Evolutionary conservation across 1,140 invertebrate genomes (phyloP), one percentile per base, ranked within the genome.

Genomic region (Hylaeus volcanicus): DNA sequence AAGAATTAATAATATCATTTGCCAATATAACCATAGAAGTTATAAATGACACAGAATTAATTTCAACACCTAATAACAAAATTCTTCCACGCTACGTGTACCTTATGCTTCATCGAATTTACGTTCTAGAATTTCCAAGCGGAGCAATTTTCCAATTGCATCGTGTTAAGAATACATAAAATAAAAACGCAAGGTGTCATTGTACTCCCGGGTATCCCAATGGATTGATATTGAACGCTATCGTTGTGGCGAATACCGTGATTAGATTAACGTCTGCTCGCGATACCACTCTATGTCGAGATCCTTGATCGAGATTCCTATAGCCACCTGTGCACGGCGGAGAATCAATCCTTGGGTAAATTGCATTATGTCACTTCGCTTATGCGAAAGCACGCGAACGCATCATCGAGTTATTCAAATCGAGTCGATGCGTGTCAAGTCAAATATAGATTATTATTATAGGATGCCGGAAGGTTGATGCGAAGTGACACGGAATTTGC

Each of bases 231-330:
- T 41, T 39, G 26, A 41, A 5, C 37, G 37, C 0, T 8, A 4
- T 53, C 39, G 14, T 3, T 41, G 1, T 6, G 37, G 5, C n/a
- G n/a, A 41, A 12, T 55, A 5, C 8, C 55, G 15, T 56, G 56
- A 66, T 66, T 8, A n/a, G 15, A 14, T 74, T 43, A 66, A 3
- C 12, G 1, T 15, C 1, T 56, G 56, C 15, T 39, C 39, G 8
- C 26, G 45, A 3, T 53, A 26, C 39, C 12, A 60, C 5, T n/a
- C 53, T 26, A 15, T 60, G 3, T 6, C 3, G 3, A 3, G 0
- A 9, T 60, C 12, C 41, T 68, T 37, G 37, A 73, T 73, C 48
- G 51, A 39, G 51, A 76, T 68, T 76, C 64, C 64, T 37, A 14
- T 2, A 64, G 41, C 64, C 51, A 68, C 55, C 61, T 74, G 14